Conservation (phyloP, 2,888 invertebrate species). For the Heliothis peltigera region DNA sequence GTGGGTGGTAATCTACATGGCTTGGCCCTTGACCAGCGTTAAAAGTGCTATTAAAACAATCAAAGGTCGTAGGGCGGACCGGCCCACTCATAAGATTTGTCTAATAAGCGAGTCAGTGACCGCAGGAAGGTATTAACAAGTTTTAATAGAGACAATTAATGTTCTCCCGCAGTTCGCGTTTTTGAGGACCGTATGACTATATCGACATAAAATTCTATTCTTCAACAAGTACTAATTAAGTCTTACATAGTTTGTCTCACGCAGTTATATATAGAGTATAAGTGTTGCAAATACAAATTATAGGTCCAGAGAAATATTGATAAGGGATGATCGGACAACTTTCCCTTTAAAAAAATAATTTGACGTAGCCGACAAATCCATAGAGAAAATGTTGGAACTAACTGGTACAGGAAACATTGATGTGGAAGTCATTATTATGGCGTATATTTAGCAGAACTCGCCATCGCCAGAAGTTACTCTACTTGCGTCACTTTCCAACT, state of each 20-base stretch:
- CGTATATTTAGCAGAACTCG: slow-evolving; percentile 31
- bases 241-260: too few species aligned
- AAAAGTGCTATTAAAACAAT: slow-evolving; percentile 45
- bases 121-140: slow-evolving; percentile 78
- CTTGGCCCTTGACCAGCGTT: slow-evolving; percentile 28
- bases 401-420: slow-evolving; percentile 16
- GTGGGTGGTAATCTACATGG: background rate
- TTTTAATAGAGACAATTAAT: slow-evolving; percentile 80
- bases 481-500: slow-evolving; percentile 22
- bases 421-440: slow-evolving; percentile 15
- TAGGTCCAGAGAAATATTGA: too few species aligned
- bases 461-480: slow-evolving; percentile 9
- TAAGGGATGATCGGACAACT: too few species aligned
- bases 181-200: slow-evolving; percentile 15
- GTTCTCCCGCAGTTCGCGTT: slow-evolving; percentile 66
- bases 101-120: slow-evolving; percentile 64
- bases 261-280: too few species aligned
- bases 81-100: slow-evolving; percentile 55
- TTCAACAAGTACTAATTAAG: background rate
- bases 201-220: slow-evolving; percentile 8
- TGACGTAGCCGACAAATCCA: background rate
- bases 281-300: too few species aligned
- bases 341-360: background rate
- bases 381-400: slow-evolving; percentile 14
- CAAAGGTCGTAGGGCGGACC: slow-evolving; percentile 44